Base-by-base conservation (phyloP, 2,888 invertebrate genomes). In the Drosophila anomalata region DNA sequence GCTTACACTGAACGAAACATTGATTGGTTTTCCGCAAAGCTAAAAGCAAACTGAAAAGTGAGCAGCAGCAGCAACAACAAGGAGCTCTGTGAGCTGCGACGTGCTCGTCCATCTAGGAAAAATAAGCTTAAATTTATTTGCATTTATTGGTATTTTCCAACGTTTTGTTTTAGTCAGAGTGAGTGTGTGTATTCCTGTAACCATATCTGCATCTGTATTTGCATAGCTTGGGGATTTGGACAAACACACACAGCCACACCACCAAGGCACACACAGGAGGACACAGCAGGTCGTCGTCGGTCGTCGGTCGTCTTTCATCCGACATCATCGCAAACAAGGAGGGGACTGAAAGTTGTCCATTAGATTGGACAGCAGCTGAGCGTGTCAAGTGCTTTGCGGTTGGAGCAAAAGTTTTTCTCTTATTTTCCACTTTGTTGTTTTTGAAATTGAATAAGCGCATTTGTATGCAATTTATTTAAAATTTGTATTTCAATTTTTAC, bases 301-400 rank as follows among this genome's bases (percentile, higher is more conserved):
- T 57, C 52, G 51, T 33, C 42, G 61, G 51, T 51, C 63, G 65
- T 58, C 52, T 48, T 60, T 61, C 44, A 42, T 48, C 63, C 65
- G 46, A 24, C 58, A 59, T 41, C 20, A 46, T 42, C 7, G 48
- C 33, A 31, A 12, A n/a, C 22, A 12, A 3, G 31, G 41, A 14
- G 55, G 57, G 36, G 57, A 52, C 46, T 8, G 36, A 69, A 66
- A 68, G 60, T 72, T 78, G 61, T 82, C 84, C 87, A 86, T 69
- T 80, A 75, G 73, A 78, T 85, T 71, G 74, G 80, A 59, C 73
- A 73, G 70, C 76, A 81, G 72, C 78, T 76, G 87, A 84, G 87
- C 84, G 73, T 82, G 87, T 82, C 87, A 84, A 82, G 87, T 76
- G 74, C 61, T 87, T 78, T 82, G 87, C 73, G 81, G 78, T 76